Conservation (phyloP, 2,113 vertebrate genomes). For the Ageneiosus marmoratus region DNA sequence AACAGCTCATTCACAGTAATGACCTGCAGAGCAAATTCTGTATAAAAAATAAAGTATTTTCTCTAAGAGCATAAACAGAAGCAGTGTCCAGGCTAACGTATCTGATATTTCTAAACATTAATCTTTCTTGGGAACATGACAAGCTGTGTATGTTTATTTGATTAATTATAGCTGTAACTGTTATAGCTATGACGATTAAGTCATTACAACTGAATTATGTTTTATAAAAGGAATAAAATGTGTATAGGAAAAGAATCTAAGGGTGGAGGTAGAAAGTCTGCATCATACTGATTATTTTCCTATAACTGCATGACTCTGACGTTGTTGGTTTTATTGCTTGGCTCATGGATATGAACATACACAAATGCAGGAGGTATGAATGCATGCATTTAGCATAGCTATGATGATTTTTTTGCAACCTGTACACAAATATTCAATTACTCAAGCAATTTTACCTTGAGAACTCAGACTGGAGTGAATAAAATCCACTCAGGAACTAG, state of each 20-base stretch:
- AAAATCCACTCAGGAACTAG: background rate
- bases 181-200: too few relatives aligned
- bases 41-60: background rate
- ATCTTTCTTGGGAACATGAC: background rate
- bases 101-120: background rate
- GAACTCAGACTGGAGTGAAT: background rate
- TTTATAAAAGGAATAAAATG: too few relatives aligned
- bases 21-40: background rate
- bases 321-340: background rate
- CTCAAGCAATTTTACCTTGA: background rate
- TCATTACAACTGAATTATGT: too few relatives aligned
- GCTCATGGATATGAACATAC: too few relatives aligned
- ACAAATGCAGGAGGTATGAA: too few relatives aligned
- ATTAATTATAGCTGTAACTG: too few relatives aligned
- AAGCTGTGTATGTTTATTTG: background rate
- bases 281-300: background rate
- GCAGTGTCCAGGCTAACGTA: background rate
- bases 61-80: background rate
- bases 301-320: background rate
- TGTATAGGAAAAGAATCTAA: background rate
- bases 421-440: background rate
- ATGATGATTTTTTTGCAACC: background rate
- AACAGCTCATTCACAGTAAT: background rate
- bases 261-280: background rate
- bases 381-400: too few relatives aligned